Percentiles rank a stretch among this genome's conserved stretches.
Evolutionary conservation across 2,113 vertebrate genomes (phyloP).

Genomic region (Dasyurus viverrinus): DNA sequence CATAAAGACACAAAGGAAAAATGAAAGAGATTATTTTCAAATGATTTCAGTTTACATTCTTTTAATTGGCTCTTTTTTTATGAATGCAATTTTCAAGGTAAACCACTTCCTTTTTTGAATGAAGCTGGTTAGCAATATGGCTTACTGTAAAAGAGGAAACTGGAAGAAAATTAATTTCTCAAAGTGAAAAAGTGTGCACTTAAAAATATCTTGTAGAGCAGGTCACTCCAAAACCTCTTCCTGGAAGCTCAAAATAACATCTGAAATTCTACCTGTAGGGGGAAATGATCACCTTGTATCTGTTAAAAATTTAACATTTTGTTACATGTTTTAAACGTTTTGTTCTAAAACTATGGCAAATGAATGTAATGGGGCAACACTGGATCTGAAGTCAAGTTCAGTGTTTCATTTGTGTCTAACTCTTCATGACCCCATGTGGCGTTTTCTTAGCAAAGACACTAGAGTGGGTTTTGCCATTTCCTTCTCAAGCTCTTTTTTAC

Average conservation of each 20-base stretch:
- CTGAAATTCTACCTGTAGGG: neutral
- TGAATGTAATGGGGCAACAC: neutral
- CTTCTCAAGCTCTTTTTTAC: neutral
- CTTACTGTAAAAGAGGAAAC: conserved; percentile 80
- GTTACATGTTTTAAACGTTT: neutral
- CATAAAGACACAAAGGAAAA: neutral
- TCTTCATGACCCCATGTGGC: neutral
- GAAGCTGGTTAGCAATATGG: conserved; percentile 64
- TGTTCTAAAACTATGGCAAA: neutral
- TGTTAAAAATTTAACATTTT: neutral
- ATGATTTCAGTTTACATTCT: conserved; percentile 24
- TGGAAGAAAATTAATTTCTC: neutral
- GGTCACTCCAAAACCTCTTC: neutral
- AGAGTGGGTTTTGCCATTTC: neutral
- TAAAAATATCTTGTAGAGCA: neutral
- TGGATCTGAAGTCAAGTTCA: neutral
- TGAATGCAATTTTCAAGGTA: conserved; percentile 74
- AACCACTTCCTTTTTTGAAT: conserved; percentile 83
- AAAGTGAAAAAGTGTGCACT: neutral
- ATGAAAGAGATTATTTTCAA: neutral
- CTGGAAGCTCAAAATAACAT: neutral
- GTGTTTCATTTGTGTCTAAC: neutral
- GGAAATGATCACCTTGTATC: neutral
- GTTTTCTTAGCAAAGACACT: neutral
- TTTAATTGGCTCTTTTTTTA: conserved; percentile 55